phyloP scores from a whole-genome alignment of 2,888 invertebrate genomes.

The Drosophila peninsularis region DNA sequence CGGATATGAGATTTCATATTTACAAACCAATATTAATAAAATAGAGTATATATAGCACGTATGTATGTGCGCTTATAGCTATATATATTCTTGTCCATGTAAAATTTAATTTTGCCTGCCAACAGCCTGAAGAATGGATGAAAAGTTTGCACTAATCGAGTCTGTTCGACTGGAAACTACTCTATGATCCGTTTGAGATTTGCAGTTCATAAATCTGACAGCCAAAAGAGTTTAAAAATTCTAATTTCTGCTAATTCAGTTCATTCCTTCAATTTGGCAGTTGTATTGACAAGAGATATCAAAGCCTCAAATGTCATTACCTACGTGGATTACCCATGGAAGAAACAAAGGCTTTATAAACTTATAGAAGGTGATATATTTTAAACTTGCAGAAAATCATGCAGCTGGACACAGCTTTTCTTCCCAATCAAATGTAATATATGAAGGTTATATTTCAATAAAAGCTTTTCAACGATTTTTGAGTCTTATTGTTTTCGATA shows the following conservation, averaged over 20 bases:
- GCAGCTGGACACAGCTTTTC: too few relatives aligned
- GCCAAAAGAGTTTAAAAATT: too few relatives aligned
- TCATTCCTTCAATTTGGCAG: too few relatives aligned
- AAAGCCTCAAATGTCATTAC: too few relatives aligned
- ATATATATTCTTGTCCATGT: not conserved
- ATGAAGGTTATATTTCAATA: too few relatives aligned
- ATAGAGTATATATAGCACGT: not conserved
- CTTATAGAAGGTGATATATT: too few relatives aligned
- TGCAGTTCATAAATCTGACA: not conserved
- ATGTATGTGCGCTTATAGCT: not conserved
- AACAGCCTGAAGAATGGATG: not conserved
- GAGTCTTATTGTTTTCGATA: not conserved
- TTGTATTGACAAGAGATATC: too few relatives aligned
- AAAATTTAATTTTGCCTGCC: constrained; percentile 17
- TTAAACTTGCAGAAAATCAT: too few relatives aligned
- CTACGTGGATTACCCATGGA: too few relatives aligned
- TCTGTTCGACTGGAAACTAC: not conserved
- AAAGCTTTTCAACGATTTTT: not conserved
- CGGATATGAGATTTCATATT: constrained; percentile 10
- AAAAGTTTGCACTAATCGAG: not conserved
- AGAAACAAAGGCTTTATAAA: too few relatives aligned
- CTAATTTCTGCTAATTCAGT: too few relatives aligned
- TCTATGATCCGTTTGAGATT: not conserved
- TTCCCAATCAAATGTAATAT: too few relatives aligned
- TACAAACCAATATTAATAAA: constrained; percentile 5